Percentiles rank a stretch among this genome's conserved stretches.
Conservation (phyloP, 2,797 vertebrate genomes). For the Paramormyrops hopkinsi region DNA sequence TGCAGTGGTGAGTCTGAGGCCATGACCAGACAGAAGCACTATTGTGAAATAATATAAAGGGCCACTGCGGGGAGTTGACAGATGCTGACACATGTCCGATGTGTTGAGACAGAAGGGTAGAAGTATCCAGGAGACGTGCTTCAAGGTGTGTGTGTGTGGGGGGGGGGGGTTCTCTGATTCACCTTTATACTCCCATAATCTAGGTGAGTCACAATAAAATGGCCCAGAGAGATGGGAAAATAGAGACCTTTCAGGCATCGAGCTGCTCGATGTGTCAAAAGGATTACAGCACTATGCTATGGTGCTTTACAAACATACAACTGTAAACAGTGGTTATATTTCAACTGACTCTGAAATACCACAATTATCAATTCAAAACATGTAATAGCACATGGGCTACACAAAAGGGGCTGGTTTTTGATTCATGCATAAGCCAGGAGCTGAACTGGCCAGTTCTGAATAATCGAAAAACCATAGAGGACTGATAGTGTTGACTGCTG, state of each 20-base stretch:
- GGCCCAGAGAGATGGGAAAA: not conserved
- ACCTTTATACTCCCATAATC: not conserved
- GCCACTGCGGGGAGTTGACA: not conserved
- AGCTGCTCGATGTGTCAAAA: not conserved
- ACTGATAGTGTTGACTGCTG: not conserved
- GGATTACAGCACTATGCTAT: not conserved
- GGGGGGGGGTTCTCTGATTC: not conserved
- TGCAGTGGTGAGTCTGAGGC: not conserved
- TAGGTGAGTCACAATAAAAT: not conserved
- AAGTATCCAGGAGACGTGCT: not conserved
- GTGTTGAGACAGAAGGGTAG: not conserved
- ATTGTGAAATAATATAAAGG: constrained; percentile 9
- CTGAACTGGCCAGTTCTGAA: not conserved
- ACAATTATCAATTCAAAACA: not conserved
- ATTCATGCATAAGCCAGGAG: not conserved
- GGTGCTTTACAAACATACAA: not conserved
- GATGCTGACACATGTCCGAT: not conserved
- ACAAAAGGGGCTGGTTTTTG: not conserved
- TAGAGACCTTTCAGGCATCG: not conserved
- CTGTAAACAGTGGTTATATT: not conserved
- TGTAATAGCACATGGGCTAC: not conserved
- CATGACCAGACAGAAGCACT: not conserved
- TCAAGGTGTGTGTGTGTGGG: no score
- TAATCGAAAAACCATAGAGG: not conserved
- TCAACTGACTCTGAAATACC: not conserved